Conservation (phyloP, 1,140 invertebrate species). For the Leguminivora glycinivorella region DNA sequence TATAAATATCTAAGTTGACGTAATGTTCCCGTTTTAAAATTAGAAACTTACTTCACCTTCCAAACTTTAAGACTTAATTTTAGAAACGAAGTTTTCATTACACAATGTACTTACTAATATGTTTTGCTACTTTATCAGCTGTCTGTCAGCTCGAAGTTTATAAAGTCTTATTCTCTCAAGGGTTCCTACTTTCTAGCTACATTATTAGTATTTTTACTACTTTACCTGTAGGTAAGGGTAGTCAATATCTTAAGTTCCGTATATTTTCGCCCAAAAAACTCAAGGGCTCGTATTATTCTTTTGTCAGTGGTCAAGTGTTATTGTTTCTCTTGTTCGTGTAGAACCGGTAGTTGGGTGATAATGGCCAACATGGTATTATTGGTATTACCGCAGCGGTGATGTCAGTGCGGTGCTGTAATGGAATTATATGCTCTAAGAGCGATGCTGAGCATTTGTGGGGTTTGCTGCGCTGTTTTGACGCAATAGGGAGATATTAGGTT, state of each 20-base stretch:
- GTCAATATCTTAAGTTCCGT: too few relatives aligned
- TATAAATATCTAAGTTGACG: neutral
- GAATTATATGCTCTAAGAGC: conserved; percentile 47
- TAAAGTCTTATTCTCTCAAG: too few relatives aligned
- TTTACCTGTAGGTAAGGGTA: too few relatives aligned
- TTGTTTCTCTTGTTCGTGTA: neutral
- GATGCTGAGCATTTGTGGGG: conserved; percentile 45
- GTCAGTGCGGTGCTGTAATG: conserved; percentile 43
- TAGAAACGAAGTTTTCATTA: too few relatives aligned
- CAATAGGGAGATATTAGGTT: neutral
- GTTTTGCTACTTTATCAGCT: too few relatives aligned
- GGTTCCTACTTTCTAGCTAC: too few relatives aligned
- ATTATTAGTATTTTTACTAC: neutral
- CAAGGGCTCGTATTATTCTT: neutral
- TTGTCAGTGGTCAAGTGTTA: neutral
- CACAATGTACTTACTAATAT: too few relatives aligned
- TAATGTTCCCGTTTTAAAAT: too few relatives aligned
- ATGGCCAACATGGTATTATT: neutral
- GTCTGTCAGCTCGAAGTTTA: too few relatives aligned
- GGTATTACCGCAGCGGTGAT: conserved; percentile 40
- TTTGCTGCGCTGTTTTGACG: neutral
- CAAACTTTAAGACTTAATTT: too few relatives aligned
- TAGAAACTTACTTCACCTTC: too few relatives aligned
- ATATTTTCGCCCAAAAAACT: too few relatives aligned
- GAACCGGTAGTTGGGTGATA: neutral